phyloP scores from a whole-genome alignment of 2,797 vertebrate species.

The Channallabes apus region DNA sequence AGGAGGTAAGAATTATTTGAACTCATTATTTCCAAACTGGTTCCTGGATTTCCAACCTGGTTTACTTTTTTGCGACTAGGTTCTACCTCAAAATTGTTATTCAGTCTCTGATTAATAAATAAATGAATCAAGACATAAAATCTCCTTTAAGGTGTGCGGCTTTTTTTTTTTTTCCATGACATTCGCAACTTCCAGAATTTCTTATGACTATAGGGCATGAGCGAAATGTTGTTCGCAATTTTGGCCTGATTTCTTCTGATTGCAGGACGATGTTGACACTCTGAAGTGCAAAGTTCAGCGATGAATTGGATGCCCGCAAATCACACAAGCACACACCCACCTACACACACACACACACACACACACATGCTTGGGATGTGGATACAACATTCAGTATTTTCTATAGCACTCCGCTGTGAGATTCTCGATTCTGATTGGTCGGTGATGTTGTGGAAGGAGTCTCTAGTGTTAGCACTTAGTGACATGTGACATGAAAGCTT shows the following conservation, averaged over 20 bases:
- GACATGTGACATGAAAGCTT: background rate
- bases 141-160: no score
- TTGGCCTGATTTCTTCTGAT: background rate
- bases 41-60: no score
- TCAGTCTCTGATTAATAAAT: no score
- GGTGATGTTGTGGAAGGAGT: background rate
- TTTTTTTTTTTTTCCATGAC: background rate
- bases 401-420: background rate
- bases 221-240: background rate
- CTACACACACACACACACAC: no score
- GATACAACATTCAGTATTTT: background rate
- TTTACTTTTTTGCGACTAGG: no score
- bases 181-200: background rate
- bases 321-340: background rate
- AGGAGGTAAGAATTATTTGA: no score
- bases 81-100: no score
- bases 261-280: constrained; percentile 12
- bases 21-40: no score
- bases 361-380: background rate
- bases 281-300: constrained; percentile 21
- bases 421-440: constrained; percentile 10
- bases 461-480: background rate
- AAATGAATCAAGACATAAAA: no score
- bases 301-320: background rate
- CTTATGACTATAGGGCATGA: background rate